Conservation (phyloP, 2,888 invertebrate species). For the Parasteatoda lunata region DNA sequence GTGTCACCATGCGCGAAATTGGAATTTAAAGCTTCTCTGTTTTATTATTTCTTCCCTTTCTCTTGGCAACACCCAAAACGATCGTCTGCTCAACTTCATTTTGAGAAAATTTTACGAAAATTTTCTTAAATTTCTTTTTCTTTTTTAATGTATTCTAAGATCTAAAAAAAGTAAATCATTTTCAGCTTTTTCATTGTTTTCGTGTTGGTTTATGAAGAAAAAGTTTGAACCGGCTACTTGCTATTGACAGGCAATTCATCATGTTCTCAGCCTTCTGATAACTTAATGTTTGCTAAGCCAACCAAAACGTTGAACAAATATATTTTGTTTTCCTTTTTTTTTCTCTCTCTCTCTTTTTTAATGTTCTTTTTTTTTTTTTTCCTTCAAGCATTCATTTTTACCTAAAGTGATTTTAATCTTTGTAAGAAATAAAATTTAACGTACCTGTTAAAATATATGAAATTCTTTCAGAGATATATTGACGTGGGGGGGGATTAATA, state of each 20-base stretch:
- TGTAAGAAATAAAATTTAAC: neutral
- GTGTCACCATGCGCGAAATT: constrained; percentile 64
- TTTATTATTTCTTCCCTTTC: constrained; percentile 9
- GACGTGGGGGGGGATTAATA: too few relatives aligned
- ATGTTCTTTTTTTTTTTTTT: constrained; percentile 2
- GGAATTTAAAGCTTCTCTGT: constrained; percentile 52
- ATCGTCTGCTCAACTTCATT: constrained; percentile 37
- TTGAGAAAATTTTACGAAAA: constrained; percentile 58
- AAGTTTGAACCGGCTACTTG: constrained; percentile 29
- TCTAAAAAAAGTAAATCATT: neutral
- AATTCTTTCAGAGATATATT: too few relatives aligned
- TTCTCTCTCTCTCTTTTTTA: neutral
- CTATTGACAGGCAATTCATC: constrained; percentile 65
- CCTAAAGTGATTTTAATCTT: neutral
- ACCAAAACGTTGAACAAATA: constrained; percentile 53
- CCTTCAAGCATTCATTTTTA: neutral
- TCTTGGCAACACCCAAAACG: constrained; percentile 11
- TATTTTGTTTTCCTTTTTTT: constrained; percentile 19
- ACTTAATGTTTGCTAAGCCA: constrained; percentile 30
- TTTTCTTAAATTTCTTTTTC: constrained; percentile 15
- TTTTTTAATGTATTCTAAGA: constrained; percentile 1
- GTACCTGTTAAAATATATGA: too few relatives aligned
- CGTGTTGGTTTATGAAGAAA: neutral
- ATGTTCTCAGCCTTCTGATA: constrained; percentile 22
- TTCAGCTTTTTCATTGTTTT: constrained; percentile 14